Conservation (phyloP, 2,888 invertebrate genomes). For the Toxonevra muliebris region DNA sequence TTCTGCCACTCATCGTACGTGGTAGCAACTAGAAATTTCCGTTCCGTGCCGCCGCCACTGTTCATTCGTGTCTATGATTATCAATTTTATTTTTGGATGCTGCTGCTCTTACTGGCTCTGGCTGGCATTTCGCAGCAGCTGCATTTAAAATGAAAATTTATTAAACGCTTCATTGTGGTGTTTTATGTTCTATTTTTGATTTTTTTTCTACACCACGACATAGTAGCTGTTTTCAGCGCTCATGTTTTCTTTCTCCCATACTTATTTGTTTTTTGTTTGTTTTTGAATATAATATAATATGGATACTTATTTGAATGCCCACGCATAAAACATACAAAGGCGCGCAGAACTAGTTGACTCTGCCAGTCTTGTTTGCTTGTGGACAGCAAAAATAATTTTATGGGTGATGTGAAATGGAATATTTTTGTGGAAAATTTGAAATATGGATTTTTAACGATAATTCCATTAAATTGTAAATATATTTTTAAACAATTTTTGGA, state of each 20-base stretch:
- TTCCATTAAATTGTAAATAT: too few species aligned
- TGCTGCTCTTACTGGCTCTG: not conserved
- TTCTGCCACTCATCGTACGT: too few species aligned
- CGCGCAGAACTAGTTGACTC: not conserved
- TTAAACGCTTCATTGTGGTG: constrained; percentile 19
- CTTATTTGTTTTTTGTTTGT: not conserved
- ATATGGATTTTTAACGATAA: not conserved
- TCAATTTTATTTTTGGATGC: constrained; percentile 27
- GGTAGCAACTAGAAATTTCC: too few species aligned
- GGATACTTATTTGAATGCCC: constrained; percentile 14
- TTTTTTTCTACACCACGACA: too few species aligned
- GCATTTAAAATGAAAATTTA: constrained; percentile 31
- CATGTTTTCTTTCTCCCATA: not conserved
- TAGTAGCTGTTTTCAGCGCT: constrained; percentile 7
- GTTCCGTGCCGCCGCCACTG: not conserved
- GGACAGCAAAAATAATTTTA: too few species aligned
- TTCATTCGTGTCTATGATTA: not conserved
- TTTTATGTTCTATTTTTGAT: constrained; percentile 22
- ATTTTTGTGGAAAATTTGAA: constrained; percentile 1
- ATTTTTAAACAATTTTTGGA: too few species aligned
- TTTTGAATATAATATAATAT: not conserved
- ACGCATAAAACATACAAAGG: constrained; percentile 29
- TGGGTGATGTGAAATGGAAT: too few species aligned
- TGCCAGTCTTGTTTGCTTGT: not conserved
- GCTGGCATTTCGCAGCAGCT: constrained; percentile 19